These are phyloP conservation scores for Aegithalos caudatus DNA, from an alignment of 2,113 vertebrate species.

Conservation along the genomic window DNA sequence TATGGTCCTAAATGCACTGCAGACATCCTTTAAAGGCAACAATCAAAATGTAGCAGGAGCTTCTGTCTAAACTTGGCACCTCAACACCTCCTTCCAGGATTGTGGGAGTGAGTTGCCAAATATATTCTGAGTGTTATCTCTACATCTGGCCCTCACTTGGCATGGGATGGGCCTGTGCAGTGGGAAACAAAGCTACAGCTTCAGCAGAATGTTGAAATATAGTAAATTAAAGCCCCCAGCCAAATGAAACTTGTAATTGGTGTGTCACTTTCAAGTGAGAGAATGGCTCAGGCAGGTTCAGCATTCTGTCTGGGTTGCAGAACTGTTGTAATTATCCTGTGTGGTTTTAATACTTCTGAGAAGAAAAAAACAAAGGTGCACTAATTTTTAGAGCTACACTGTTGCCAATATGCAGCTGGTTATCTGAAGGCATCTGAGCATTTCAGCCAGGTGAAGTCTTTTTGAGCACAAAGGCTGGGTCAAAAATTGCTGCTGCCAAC, in stretches of 20 bases:
- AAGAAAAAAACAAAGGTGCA: not conserved
- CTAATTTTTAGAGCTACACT: not conserved
- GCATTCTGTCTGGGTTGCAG: not conserved
- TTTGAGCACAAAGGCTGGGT: not conserved
- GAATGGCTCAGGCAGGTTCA: slow-evolving; percentile 9
- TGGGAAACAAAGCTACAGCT: not conserved
- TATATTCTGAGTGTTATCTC: not conserved
- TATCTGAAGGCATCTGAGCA: not conserved
- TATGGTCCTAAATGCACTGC: not conserved
- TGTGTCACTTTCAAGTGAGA: not conserved
- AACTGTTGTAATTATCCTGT: not conserved
- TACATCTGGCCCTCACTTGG: not conserved
- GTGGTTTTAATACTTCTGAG: not conserved
- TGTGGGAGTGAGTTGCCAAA: not conserved
- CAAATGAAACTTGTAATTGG: not conserved
- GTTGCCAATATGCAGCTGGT: not conserved
- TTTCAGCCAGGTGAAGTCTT: not conserved
- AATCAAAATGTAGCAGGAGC: not conserved
- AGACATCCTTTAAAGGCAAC: not conserved
- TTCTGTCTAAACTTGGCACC: slow-evolving; percentile 9
- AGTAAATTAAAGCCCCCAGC: not conserved
- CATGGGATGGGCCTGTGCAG: not conserved
- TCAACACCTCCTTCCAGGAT: not conserved
- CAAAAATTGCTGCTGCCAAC: not conserved
- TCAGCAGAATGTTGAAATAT: not conserved